These are phyloP conservation scores for Ectropis crepuscularia DNA, from an alignment of 2,888 invertebrate species.

Conservation along the genomic window DNA sequence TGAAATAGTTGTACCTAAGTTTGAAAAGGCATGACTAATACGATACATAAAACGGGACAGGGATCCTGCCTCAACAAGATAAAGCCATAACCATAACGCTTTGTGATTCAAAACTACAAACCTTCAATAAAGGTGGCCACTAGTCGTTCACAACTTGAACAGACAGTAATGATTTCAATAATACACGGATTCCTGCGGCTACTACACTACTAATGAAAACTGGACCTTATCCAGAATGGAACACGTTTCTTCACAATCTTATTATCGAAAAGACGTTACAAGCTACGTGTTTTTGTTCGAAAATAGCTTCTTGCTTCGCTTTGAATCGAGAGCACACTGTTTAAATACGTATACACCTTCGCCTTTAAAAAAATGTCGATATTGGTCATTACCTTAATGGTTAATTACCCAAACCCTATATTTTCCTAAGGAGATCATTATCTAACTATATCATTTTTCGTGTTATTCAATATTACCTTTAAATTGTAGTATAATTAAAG, in stretches of 20 bases:
- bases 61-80: background rate
- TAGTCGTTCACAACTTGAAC: background rate
- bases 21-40: conserved; percentile 1
- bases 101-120: conserved; percentile 1
- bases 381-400: conserved; percentile 22
- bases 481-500: no score
- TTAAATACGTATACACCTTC: conserved; percentile 36
- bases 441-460: no score
- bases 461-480: no score
- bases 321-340: conserved; percentile 45
- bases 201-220: conserved; percentile 47
- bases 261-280: conserved; percentile 67
- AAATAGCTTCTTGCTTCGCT: conserved; percentile 52
- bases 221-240: conserved; percentile 46
- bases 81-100: background rate
- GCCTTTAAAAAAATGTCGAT: conserved; percentile 17
- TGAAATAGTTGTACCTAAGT: background rate
- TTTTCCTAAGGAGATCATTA: no score
- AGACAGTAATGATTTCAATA: conserved; percentile 10
- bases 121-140: background rate
- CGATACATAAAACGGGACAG: background rate
- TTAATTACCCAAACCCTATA: no score
- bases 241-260: conserved; percentile 59
- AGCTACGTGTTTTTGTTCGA: conserved; percentile 59
- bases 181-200: conserved; percentile 23